A percentile compares a stretch with the other conserved stretches of the same genome.
Evolutionary conservation across 2,113 vertebrate species (phyloP).

Genomic region (Cromileptes altivelis): DNA sequence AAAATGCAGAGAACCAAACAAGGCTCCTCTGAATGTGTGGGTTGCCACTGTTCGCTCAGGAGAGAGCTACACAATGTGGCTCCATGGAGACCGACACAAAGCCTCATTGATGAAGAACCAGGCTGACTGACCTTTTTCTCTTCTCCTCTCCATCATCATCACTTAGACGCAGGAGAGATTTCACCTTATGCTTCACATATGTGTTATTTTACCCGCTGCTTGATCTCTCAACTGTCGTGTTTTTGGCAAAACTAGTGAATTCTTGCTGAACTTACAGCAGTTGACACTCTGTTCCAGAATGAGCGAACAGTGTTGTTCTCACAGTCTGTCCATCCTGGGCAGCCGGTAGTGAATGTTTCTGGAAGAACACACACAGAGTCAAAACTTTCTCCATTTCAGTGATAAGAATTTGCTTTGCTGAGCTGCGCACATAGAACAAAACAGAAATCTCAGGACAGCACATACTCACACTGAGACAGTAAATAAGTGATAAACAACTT

Average conservation of each 20-base stretch:
- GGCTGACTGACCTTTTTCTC: conserved; percentile 33
- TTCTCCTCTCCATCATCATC: background rate
- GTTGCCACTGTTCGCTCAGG: conserved; percentile 44
- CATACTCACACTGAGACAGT: background rate
- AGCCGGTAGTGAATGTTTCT: conserved; percentile 77
- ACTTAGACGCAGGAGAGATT: conserved; percentile 8
- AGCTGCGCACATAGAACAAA: background rate
- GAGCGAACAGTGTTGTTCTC: conserved; percentile 72
- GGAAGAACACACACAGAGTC: conserved; percentile 22
- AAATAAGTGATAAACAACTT: background rate
- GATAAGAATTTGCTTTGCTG: background rate
- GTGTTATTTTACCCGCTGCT: background rate
- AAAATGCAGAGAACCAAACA: background rate
- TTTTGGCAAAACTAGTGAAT: background rate
- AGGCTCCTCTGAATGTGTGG: conserved; percentile 46
- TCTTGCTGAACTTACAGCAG: conserved; percentile 64
- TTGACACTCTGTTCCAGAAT: conserved; percentile 77
- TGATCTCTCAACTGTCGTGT: fast-evolving
- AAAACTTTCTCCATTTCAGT: background rate
- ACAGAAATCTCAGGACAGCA: background rate
- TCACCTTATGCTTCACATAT: background rate
- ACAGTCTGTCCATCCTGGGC: conserved; percentile 69
- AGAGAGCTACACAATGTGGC: conserved; percentile 43
- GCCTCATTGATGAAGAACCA: conserved; percentile 68
- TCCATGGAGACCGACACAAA: conserved; percentile 78